These are phyloP conservation scores for Trichogramma dendrolimi DNA, from an alignment of 2,888 invertebrate species.

Conservation along the genomic window DNA sequence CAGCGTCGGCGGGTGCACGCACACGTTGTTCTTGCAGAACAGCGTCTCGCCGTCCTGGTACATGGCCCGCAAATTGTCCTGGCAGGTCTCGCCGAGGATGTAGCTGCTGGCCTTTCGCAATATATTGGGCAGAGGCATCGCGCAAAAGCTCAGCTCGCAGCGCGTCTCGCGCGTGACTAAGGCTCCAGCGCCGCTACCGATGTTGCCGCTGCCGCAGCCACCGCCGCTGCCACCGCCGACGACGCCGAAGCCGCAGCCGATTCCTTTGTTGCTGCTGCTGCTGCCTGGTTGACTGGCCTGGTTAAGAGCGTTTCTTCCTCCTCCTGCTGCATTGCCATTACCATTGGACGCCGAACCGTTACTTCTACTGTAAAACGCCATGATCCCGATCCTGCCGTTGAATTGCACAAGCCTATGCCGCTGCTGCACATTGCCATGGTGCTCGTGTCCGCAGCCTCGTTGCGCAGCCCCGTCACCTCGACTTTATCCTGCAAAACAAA, in stretches of 20 bases:
- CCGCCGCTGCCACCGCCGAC: background rate
- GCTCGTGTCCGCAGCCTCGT: no score
- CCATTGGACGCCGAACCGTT: no score
- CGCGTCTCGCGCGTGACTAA: conserved; percentile 22
- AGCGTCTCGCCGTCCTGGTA: conserved; percentile 82
- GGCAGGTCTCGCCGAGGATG: conserved; percentile 67
- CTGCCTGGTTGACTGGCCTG: conserved; percentile 1
- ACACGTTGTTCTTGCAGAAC: conserved; percentile 94
- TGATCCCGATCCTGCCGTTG: no score
- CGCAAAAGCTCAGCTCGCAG: conserved; percentile 34
- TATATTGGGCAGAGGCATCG: conserved; percentile 74
- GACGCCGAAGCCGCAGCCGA: background rate
- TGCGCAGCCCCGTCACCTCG: no score
- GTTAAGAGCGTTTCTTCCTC: background rate
- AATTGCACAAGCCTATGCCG: no score
- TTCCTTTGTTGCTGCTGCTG: background rate
- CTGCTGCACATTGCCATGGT: no score
- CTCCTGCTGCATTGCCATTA: no score
- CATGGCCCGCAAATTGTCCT: conserved; percentile 54
- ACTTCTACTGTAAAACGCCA: no score
- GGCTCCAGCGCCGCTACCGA: conserved; percentile 9
- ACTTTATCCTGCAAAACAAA: no score
- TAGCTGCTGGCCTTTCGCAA: conserved; percentile 75
- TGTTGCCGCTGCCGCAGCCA: background rate
- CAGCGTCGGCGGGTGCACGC: conserved; percentile 88